Percentiles rank a stretch among this genome's conserved stretches.
phyloP scores from a whole-genome alignment of 2,888 invertebrate species.

The Monoplex corrugatus region DNA sequence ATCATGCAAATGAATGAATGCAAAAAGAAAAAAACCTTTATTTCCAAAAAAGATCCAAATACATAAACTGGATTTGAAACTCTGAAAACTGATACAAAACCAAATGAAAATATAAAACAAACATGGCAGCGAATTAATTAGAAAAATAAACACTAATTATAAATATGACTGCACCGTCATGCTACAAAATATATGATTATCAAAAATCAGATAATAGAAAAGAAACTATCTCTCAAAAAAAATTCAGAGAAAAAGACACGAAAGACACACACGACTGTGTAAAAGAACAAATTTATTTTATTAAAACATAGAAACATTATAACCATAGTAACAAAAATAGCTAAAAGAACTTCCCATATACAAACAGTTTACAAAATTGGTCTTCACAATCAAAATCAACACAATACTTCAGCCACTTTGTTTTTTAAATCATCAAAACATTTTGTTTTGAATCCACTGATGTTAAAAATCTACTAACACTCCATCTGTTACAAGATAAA shows the following conservation, averaged over 20 bases:
- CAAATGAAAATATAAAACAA: constrained; percentile 57
- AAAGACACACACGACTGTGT: constrained; percentile 63
- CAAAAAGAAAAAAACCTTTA: constrained; percentile 57
- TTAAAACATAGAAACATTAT: constrained; percentile 75
- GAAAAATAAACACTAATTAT: too few species aligned
- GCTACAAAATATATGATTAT: constrained; percentile 44
- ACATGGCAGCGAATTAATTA: constrained; percentile 56
- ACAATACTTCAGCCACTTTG: constrained; percentile 51
- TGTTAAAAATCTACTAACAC: not conserved
- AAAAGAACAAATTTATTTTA: constrained; percentile 68
- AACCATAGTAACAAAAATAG: constrained; percentile 71
- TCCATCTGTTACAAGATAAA: constrained; percentile 32
- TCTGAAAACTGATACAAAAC: constrained; percentile 62
- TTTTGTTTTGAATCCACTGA: not conserved
- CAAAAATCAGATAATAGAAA: constrained; percentile 43
- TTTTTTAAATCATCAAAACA: constrained; percentile 20
- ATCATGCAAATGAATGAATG: constrained; percentile 57
- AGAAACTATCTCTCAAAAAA: constrained; percentile 42
- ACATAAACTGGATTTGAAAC: constrained; percentile 61
- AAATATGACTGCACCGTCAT: constrained; percentile 40
- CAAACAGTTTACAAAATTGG: constrained; percentile 72
- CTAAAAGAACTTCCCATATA: constrained; percentile 73
- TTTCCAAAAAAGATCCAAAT: constrained; percentile 60
- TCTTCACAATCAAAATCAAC: constrained; percentile 57
- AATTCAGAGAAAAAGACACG: constrained; percentile 56